Evolutionary conservation across 2,113 vertebrate species (phyloP).

Genomic region (Athene cunicularia): DNA sequence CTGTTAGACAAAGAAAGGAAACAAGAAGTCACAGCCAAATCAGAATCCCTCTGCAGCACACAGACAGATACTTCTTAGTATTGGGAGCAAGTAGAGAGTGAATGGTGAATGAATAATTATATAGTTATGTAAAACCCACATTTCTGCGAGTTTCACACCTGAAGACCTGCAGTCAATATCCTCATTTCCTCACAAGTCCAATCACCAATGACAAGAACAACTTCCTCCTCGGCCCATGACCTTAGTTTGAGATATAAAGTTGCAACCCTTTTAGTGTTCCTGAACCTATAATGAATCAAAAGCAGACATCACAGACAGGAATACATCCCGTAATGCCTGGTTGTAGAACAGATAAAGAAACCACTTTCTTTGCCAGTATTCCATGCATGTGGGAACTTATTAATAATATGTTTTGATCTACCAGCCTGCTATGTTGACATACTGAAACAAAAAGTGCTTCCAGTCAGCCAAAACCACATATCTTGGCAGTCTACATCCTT

Average conservation of each 20-base stretch:
- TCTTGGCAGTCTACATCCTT: constrained; percentile 49
- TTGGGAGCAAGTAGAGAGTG: background rate
- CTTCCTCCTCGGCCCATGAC: background rate
- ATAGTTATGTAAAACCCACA: background rate
- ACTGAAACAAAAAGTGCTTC: constrained; percentile 58
- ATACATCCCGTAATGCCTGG: background rate
- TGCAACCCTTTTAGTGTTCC: background rate
- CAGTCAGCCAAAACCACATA: constrained; percentile 66
- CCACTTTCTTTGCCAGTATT: constrained; percentile 21
- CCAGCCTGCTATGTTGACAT: constrained; percentile 34
- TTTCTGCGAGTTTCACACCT: background rate
- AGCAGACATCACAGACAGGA: background rate
- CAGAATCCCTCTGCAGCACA: background rate
- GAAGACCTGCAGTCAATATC: background rate
- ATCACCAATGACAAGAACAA: background rate
- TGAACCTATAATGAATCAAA: background rate
- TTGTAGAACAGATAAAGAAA: constrained; percentile 25
- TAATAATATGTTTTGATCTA: background rate
- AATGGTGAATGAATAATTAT: background rate
- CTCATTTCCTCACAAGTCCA: background rate
- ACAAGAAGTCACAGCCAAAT: background rate
- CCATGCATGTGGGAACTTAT: constrained; percentile 43
- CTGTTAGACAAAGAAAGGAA: background rate
- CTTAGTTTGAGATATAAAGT: background rate
- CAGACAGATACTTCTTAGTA: background rate